These are phyloP conservation scores for Xiphorhynchus elegans DNA, from an alignment of 2,113 vertebrate species.

Conservation along the genomic window DNA sequence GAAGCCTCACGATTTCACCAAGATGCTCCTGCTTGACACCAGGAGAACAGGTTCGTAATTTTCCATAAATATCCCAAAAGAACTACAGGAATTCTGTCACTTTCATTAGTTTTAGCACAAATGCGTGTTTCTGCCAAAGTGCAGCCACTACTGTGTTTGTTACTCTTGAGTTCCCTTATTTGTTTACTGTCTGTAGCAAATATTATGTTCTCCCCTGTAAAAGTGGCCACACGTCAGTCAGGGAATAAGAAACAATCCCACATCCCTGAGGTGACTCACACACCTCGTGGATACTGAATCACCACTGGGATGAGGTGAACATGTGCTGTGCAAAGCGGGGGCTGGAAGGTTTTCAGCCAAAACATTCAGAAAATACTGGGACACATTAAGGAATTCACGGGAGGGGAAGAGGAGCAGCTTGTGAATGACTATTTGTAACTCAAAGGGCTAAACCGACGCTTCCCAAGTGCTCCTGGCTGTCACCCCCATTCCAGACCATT, in stretches of 20 bases:
- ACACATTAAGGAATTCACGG: neutral
- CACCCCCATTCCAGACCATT: neutral
- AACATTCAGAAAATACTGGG: conserved; percentile 11
- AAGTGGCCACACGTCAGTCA: conserved; percentile 4
- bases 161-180: neutral
- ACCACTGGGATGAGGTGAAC: conserved; percentile 41
- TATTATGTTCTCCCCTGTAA: neutral
- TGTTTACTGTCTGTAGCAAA: neutral
- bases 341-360: conserved; percentile 11
- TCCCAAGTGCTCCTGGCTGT: neutral
- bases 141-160: neutral
- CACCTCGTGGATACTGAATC: conserved; percentile 57
- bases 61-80: neutral
- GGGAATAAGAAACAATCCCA: conserved; percentile 41
- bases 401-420: neutral
- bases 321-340: conserved; percentile 6
- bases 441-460: neutral
- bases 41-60: neutral
- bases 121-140: neutral
- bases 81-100: neutral
- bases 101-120: neutral
- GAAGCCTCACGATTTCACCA: neutral
- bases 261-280: conserved; percentile 55
- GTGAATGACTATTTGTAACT: neutral
- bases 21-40: neutral